These are phyloP conservation scores for Parambassis ranga DNA, from an alignment of 2,797 vertebrate genomes.

Conservation along the genomic window DNA sequence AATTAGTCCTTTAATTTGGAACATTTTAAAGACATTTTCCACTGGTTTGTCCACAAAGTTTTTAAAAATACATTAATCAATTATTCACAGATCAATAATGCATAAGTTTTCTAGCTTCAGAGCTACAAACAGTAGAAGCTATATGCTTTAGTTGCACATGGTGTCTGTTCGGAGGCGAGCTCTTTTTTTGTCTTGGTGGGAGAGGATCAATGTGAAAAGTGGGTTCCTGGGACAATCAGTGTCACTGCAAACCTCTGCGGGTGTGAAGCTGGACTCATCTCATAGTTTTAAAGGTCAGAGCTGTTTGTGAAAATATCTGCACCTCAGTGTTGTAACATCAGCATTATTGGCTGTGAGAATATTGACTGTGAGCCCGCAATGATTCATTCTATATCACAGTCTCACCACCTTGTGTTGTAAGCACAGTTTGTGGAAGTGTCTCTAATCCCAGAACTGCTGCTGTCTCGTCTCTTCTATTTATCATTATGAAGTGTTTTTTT, in stretches of 20 bases:
- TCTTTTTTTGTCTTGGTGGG: too few relatives aligned
- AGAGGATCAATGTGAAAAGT: too few relatives aligned
- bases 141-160: too few relatives aligned
- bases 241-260: neutral
- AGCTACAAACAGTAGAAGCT: too few relatives aligned
- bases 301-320: neutral
- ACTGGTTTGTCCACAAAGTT: too few relatives aligned
- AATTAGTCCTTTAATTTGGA: too few relatives aligned
- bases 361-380: neutral
- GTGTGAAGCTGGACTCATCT: neutral
- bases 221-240: too few relatives aligned
- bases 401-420: slow-evolving; percentile 2
- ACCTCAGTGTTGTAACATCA: neutral
- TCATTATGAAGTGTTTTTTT: slow-evolving; percentile 31
- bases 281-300: slow-evolving; percentile 21
- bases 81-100: too few relatives aligned
- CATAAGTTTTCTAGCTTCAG: too few relatives aligned
- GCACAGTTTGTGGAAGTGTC: slow-evolving; percentile 9
- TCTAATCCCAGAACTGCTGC: slow-evolving; percentile 31
- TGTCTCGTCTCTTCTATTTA: slow-evolving; percentile 11
- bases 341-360: slow-evolving; percentile 15
- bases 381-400: slow-evolving; percentile 6
- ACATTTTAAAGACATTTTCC: too few relatives aligned
- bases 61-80: too few relatives aligned
- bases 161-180: too few relatives aligned